phyloP scores from a whole-genome alignment of 2,797 vertebrate genomes.

The Pipistrellus pygmaeus region DNA sequence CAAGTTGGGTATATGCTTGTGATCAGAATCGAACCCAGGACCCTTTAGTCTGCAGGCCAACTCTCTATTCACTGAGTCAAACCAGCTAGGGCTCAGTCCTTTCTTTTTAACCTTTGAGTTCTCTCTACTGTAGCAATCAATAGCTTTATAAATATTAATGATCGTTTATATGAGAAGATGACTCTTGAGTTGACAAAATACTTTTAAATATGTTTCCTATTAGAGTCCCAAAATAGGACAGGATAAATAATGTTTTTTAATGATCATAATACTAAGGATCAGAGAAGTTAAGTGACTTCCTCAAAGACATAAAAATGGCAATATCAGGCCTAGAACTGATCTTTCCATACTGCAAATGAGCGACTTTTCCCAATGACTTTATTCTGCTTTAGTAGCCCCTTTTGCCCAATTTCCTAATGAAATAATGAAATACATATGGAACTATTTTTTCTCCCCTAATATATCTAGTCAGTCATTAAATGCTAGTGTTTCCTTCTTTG shows the following conservation, averaged over 20 bases:
- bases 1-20: too few relatives aligned
- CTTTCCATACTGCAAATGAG: background rate
- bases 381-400: background rate
- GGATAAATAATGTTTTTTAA: conserved; percentile 32
- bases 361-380: background rate
- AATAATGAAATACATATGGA: background rate
- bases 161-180: conserved; percentile 1
- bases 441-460: background rate
- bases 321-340: background rate
- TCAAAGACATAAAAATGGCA: background rate
- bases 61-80: too few relatives aligned
- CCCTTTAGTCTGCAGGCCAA: too few relatives aligned
- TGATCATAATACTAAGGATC: conserved; percentile 28
- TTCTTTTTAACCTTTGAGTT: background rate
- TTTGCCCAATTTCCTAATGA: background rate
- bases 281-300: background rate
- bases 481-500: background rate
- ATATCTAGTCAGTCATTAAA: background rate
- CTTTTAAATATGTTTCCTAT: conserved; percentile 12
- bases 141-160: conserved; percentile 35
- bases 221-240: background rate
- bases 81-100: too few relatives aligned
- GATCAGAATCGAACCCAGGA: too few relatives aligned
- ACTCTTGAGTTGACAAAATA: background rate
- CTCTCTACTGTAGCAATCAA: background rate